These are phyloP conservation scores for Antigone vipio DNA, from an alignment of 2,113 vertebrate species.

Conservation along the genomic window DNA sequence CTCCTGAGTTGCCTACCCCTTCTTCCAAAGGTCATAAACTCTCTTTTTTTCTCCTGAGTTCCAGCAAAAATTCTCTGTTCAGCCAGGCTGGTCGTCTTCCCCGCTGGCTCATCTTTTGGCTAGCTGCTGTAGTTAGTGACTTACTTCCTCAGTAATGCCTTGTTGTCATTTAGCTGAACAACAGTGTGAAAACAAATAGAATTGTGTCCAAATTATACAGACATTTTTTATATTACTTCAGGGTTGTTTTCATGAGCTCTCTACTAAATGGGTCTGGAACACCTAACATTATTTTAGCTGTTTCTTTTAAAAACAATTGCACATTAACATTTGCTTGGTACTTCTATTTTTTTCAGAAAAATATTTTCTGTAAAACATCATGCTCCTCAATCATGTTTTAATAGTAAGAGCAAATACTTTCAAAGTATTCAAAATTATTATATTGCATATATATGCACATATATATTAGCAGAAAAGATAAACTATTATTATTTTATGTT, in stretches of 20 bases:
- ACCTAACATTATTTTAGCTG: conserved; percentile 15
- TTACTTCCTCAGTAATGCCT: neutral
- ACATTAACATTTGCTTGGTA: neutral
- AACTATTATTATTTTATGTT: neutral
- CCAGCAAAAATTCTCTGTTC: too few species aligned
- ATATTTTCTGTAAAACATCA: neutral
- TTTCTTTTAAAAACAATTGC: neutral
- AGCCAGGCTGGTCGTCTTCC: too few species aligned
- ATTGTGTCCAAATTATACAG: conserved; percentile 3
- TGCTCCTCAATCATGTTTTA: neutral
- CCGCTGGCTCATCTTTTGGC: too few species aligned
- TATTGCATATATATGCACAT: neutral
- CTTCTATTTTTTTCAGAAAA: neutral
- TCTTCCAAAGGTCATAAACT: too few species aligned
- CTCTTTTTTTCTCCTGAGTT: too few species aligned
- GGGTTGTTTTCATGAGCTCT: conserved; percentile 5
- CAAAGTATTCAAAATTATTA: neutral
- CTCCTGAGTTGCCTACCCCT: too few species aligned
- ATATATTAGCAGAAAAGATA: neutral
- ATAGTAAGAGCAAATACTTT: neutral
- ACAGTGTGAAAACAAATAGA: conserved; percentile 1
- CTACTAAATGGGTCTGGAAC: neutral
- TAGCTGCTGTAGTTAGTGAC: neutral
- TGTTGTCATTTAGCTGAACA: neutral
- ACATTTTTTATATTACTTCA: neutral